phyloP scores from a whole-genome alignment of 35 echinoderm and acorn worm species.

The Anneissia japonica region DNA sequence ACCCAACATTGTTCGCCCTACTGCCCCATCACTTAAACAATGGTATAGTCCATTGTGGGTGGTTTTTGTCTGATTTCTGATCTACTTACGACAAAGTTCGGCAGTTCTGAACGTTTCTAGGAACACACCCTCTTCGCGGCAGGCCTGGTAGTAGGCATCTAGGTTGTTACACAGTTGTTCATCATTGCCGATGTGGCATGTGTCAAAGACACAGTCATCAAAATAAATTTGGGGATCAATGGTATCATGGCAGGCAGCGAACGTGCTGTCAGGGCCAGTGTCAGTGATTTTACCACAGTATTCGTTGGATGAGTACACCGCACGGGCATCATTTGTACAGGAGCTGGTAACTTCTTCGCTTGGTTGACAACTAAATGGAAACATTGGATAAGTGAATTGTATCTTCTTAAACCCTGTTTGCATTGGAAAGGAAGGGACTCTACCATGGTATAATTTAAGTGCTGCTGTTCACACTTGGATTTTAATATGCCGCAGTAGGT shows the following conservation, averaged over 20 bases:
- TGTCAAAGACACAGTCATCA: constrained; percentile 1
- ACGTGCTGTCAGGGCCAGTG: background rate
- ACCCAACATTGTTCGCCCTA: no score
- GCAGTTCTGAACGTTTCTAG: background rate
- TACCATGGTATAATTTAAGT: no score
- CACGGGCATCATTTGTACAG: background rate
- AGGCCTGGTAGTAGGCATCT: background rate
- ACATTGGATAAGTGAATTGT: no score
- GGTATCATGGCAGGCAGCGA: background rate
- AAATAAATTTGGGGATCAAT: background rate
- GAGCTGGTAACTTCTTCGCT: background rate
- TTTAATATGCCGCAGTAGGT: no score
- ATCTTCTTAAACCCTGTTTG: no score
- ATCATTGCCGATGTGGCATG: background rate
- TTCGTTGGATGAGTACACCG: background rate
- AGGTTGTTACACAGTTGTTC: background rate
- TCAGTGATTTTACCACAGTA: background rate
- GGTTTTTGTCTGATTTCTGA: no score
- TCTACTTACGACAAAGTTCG: background rate
- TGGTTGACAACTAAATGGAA: background rate
- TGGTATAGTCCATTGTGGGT: no score
- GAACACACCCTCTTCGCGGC: background rate
- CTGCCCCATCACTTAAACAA: no score
- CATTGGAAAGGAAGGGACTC: no score
- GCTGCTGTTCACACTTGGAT: no score